These are phyloP conservation scores for Meiosimyza decipiens DNA, from an alignment of 2,888 invertebrate genomes.

Conservation along the genomic window DNA sequence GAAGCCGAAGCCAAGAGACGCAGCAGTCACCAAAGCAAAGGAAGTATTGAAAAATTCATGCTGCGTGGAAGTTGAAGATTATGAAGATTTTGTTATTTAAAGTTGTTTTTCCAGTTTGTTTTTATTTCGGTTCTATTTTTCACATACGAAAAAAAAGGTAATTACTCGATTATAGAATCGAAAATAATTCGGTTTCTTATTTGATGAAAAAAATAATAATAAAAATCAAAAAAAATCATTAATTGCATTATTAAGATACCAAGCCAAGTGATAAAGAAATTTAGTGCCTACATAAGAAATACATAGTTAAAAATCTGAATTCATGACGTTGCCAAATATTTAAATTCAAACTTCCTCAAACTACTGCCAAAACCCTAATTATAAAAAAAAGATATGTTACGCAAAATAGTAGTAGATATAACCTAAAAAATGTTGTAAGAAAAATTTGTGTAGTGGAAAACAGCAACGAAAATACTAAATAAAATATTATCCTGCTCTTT, in stretches of 20 bases:
- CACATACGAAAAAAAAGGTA: conserved; percentile 3
- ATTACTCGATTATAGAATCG: conserved; percentile 5
- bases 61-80: conserved; percentile 30
- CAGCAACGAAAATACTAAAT: too few relatives aligned
- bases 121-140: conserved; percentile 30
- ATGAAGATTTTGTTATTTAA: conserved; percentile 37
- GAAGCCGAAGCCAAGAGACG: conserved; percentile 20
- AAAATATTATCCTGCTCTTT: background rate
- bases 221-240: conserved; percentile 1
- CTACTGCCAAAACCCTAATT: background rate
- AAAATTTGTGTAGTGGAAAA: too few relatives aligned
- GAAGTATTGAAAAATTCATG: conserved; percentile 29
- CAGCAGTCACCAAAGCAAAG: conserved; percentile 33
- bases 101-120: conserved; percentile 58
- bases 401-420: too few relatives aligned
- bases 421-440: too few relatives aligned
- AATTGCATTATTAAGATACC: background rate
- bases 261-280: conserved; percentile 21
- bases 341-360: background rate
- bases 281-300: conserved; percentile 32
- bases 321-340: conserved; percentile 28
- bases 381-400: too few relatives aligned
- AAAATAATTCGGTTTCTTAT: too few relatives aligned
- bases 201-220: conserved; percentile 8
- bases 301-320: conserved; percentile 20